Evolutionary conservation across 2,888 invertebrate genomes (phyloP).

Genomic region (Cataglyphis rosenhaueri): DNA sequence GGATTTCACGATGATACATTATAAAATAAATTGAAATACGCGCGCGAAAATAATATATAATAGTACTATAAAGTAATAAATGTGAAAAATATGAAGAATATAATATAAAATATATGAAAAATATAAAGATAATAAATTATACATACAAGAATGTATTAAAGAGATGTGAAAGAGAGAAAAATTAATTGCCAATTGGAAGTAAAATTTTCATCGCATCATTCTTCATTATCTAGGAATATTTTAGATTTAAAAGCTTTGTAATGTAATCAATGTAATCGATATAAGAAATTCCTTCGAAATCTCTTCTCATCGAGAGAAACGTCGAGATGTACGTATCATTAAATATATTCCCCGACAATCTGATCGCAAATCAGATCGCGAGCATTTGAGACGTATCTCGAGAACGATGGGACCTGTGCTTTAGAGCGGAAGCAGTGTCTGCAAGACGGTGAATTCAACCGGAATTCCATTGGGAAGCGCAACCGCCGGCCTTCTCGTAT

Average conservation of each 20-base stretch:
- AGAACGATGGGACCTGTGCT: slow-evolving; percentile 38
- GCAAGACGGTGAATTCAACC: slow-evolving; percentile 55
- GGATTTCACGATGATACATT: not conserved
- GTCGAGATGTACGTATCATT: slow-evolving; percentile 18
- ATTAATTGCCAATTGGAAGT: not conserved
- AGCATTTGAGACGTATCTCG: slow-evolving; percentile 54
- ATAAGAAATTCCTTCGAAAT: not conserved
- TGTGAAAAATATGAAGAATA: not conserved
- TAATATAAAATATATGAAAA: not conserved
- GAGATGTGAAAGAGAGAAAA: not conserved
- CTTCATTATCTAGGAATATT: not conserved
- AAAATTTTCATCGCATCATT: not conserved
- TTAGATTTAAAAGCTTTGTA: slow-evolving; percentile 13
- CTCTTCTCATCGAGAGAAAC: not conserved
- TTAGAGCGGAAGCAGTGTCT: slow-evolving; percentile 56
- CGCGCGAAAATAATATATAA: not conserved
- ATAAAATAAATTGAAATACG: slow-evolving; percentile 20
- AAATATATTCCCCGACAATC: slow-evolving; percentile 42
- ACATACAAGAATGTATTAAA: not conserved
- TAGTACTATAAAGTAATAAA: slow-evolving; percentile 15
- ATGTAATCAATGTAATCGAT: slow-evolving; percentile 20
- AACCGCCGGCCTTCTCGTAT: slow-evolving; percentile 56
- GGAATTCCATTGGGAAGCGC: slow-evolving; percentile 66
- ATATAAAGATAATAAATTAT: not conserved
- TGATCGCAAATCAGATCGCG: slow-evolving; percentile 48